Conservation (phyloP, 2,113 vertebrate species). For the Corythaeola cristata region DNA sequence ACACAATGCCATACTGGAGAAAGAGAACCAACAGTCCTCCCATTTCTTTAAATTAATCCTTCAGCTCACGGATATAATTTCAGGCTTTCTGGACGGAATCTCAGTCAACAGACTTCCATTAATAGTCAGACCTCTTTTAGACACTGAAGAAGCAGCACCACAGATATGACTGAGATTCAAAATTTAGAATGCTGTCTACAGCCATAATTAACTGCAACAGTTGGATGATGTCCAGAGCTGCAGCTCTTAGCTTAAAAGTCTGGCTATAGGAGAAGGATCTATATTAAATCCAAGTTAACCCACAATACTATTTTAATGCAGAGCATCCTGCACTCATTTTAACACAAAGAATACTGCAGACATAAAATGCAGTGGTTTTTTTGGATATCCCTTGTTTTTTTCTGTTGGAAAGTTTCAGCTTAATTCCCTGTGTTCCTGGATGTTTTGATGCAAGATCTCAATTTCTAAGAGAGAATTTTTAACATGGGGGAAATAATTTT, state of each 20-base stretch:
- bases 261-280: neutral
- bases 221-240: constrained; percentile 35
- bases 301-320: constrained; percentile 7
- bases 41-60: neutral
- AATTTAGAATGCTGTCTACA: constrained; percentile 46
- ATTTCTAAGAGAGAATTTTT: neutral
- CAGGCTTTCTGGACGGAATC: neutral
- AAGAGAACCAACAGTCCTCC: neutral
- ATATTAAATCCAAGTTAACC: constrained; percentile 10
- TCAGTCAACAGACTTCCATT: constrained; percentile 12
- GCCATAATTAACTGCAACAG: constrained; percentile 39
- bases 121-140: constrained; percentile 22
- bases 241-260: neutral
- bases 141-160: neutral
- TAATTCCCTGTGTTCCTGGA: neutral
- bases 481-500: neutral
- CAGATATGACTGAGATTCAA: constrained; percentile 19
- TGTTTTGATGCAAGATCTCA: neutral
- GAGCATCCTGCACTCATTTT: neutral
- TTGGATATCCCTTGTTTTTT: neutral
- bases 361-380: neutral
- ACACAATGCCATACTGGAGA: neutral
- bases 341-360: neutral
- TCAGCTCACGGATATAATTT: neutral
- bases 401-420: neutral